Conservation (phyloP, 2,888 invertebrate species). For the Pedicia rivosa region DNA sequence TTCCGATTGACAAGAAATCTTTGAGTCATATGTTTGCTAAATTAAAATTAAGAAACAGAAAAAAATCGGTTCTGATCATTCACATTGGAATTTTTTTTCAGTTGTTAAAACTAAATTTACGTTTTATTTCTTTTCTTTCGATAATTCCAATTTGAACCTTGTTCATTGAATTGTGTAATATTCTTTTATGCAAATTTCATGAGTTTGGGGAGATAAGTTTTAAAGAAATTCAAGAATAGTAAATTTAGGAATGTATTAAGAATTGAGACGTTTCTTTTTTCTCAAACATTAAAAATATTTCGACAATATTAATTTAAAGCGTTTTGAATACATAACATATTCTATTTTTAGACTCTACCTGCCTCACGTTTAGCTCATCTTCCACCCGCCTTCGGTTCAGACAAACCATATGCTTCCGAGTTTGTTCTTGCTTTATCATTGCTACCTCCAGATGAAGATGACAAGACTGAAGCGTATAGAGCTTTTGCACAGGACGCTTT, state of each 20-base stretch:
- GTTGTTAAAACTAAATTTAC: conserved; percentile 5
- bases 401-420: conserved; percentile 73
- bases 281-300: neutral
- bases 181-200: too few species aligned
- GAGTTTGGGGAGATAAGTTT: too few species aligned
- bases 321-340: neutral
- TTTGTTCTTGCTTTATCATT: conserved; percentile 70
- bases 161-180: too few species aligned
- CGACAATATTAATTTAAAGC: neutral
- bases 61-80: too few species aligned
- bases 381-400: conserved; percentile 56
- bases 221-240: neutral
- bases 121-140: neutral
- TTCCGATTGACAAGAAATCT: conserved; percentile 29
- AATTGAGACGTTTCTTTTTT: neutral
- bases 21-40: conserved; percentile 33
- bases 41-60: conserved; percentile 15
- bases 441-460: conserved; percentile 79
- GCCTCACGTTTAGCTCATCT: conserved; percentile 62
- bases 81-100: neutral
- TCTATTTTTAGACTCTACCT: conserved; percentile 35
- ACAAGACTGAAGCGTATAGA: conserved; percentile 54
- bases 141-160: neutral
- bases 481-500: conserved; percentile 45
- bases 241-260: neutral